Base-by-base conservation (phyloP, 2,113 vertebrate genomes). In the Onychostruthus taczanowskii region DNA sequence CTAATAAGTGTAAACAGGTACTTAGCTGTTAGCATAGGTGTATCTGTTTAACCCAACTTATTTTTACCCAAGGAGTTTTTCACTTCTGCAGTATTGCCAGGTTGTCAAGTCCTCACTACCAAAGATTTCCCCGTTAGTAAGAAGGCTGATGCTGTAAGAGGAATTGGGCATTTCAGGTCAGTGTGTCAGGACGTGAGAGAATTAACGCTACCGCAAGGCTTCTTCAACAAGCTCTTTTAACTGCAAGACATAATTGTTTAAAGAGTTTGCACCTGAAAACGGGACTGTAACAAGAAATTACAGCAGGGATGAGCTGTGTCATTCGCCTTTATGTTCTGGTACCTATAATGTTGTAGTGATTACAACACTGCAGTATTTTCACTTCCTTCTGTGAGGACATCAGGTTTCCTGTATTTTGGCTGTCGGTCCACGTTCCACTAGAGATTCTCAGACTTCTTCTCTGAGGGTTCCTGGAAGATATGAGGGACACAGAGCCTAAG, bases 91-190 rank as follows among this genome's bases (percentile, higher is more conserved):
- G 13, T 66, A 73, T 64, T 79, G 61, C 94, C 77, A 58, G 52
- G 44, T 63, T 94, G 68, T 59, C 84, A 86, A 64, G 95, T 52
- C 68, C 82, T 91, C 2, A 0, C 52, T 75, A 35, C 72, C 92
- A 89, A 75, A 94, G 96, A 96, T 95, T 94, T 93, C 90, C 31
- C 68, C 83, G 61, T 70, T 67, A 85, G 47, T 93, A 77, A 95
- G 87, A 80, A 90, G 78, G 76, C 77, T 88, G 91, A 76, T 93
- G 88, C 73, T 4, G 1, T 81, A 94, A 87, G 86, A 49, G 58
- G 92, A 93, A 82, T 95, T 95, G 90, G 91, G 63, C 62, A 56
- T 95, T 94, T 92, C 76, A 94, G 93, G 90, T 96, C 92, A 96
- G 82, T 96, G 90, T 96, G 93, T 96, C 95, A 96, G 88, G 92